phyloP scores from a whole-genome alignment of 2,888 invertebrate species.

The Agapostemon virescens region DNA sequence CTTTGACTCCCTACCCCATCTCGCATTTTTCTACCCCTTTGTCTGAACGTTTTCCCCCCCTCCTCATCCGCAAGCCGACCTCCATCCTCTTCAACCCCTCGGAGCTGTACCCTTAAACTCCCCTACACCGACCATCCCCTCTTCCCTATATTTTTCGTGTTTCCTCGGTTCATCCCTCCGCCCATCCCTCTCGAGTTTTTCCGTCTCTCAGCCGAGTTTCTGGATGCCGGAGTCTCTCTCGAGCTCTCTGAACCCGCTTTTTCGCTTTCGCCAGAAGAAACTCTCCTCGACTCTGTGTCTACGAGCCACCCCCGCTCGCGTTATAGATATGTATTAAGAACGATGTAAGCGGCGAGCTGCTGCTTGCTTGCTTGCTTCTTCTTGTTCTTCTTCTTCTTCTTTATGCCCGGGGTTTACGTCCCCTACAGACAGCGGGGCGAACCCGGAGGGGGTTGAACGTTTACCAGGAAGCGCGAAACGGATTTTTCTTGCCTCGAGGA shows the following conservation, averaged over 20 bases:
- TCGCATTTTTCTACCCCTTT: slow-evolving; percentile 13
- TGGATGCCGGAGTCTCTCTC: slow-evolving; percentile 10
- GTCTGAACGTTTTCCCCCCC: not conserved
- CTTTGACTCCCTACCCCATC: not conserved
- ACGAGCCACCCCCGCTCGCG: not conserved
- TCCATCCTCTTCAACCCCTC: not conserved
- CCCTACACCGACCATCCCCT: not conserved
- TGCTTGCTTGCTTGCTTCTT: slow-evolving; percentile 25
- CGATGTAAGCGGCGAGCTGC: slow-evolving; percentile 36
- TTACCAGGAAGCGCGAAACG: not conserved
- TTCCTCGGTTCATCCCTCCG: not conserved
- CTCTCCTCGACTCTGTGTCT: slow-evolving; percentile 37
- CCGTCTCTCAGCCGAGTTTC: not conserved
- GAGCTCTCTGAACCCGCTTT: slow-evolving; percentile 49
- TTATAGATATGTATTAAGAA: slow-evolving; percentile 48
- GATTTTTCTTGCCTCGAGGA: slow-evolving; percentile 4
- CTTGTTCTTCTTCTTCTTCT: not conserved
- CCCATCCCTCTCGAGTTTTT: not conserved
- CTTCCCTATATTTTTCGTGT: slow-evolving; percentile 3
- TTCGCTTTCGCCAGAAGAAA: slow-evolving; percentile 29
- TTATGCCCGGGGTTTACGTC: not conserved
- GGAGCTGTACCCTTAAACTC: not conserved
- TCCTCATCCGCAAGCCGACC: too few relatives aligned
- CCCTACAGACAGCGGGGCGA: not conserved
- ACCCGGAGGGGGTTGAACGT: not conserved